phyloP scores from a whole-genome alignment of 2,113 vertebrate species.

The Apodemus sylvaticus region DNA sequence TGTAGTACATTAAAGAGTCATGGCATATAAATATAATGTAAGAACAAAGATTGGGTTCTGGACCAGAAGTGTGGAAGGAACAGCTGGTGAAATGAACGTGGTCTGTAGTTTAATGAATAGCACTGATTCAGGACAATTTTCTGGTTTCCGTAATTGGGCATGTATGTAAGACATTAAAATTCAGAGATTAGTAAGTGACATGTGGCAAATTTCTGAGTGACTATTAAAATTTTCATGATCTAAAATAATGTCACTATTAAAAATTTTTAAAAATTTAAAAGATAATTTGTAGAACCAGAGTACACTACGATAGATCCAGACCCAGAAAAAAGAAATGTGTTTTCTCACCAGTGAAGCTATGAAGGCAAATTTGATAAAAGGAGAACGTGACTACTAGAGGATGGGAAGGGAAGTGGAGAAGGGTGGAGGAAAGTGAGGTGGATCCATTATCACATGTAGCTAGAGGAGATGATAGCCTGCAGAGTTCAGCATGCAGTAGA shows the following conservation, averaged over 20 bases:
- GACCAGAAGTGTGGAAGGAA: not conserved
- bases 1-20: not conserved
- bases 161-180: not conserved
- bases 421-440: not conserved
- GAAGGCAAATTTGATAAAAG: not conserved
- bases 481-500: not conserved
- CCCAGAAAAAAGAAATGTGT: not conserved
- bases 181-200: not conserved
- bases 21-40: not conserved
- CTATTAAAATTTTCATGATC: not conserved
- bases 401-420: not conserved
- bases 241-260: constrained; percentile 16
- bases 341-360: not conserved
- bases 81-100: not conserved
- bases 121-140: not conserved
- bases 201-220: not conserved
- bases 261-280: not conserved
- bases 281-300: not conserved
- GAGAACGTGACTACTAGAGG: not conserved
- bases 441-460: not conserved
- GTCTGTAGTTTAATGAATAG: not conserved
- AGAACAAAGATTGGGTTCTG: not conserved
- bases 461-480: not conserved
- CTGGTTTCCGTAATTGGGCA: not conserved
- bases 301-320: not conserved